Conservation (phyloP, 2,113 vertebrate genomes). For the Nyctereutes procyonoides region DNA sequence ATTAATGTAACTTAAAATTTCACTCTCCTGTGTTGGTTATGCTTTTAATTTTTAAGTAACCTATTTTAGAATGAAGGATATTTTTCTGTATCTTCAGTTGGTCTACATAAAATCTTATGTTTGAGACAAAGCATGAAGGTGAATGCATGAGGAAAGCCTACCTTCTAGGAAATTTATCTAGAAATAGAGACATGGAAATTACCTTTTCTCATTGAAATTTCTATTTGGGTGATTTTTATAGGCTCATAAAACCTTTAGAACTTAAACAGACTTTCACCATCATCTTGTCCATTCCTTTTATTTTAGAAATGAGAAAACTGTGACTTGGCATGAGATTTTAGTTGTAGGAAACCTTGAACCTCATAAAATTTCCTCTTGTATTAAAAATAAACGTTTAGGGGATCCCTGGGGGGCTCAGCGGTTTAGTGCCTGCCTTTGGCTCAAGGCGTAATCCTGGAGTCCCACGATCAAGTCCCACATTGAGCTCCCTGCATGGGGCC, state of each 20-base stretch:
- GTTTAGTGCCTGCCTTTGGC: no score
- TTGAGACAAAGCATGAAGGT: slow-evolving; percentile 53
- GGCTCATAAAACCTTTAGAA: slow-evolving; percentile 63
- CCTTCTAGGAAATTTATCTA: slow-evolving; percentile 52
- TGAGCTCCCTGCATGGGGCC: no score
- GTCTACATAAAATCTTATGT: neutral
- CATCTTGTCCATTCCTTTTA: slow-evolving; percentile 44
- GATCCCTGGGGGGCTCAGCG: no score
- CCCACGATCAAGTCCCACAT: no score
- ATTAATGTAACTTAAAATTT: neutral
- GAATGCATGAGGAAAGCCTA: neutral
- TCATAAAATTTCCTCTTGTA: neutral
- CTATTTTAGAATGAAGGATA: neutral
- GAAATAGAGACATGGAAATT: slow-evolving; percentile 25
- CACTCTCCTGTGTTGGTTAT: neutral
- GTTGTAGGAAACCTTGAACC: neutral
- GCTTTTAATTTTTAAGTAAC: neutral
- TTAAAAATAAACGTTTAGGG: neutral
- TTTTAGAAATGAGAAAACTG: slow-evolving; percentile 36
- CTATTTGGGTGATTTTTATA: slow-evolving; percentile 70
- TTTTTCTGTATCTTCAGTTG: neutral
- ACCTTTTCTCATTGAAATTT: slow-evolving; percentile 60
- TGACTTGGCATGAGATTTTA: slow-evolving; percentile 25
- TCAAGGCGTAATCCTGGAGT: no score
- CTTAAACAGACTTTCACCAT: slow-evolving; percentile 30